Evolutionary conservation across 1,140 invertebrate genomes (phyloP).

Genomic region (Calephelis virginiensis): DNA sequence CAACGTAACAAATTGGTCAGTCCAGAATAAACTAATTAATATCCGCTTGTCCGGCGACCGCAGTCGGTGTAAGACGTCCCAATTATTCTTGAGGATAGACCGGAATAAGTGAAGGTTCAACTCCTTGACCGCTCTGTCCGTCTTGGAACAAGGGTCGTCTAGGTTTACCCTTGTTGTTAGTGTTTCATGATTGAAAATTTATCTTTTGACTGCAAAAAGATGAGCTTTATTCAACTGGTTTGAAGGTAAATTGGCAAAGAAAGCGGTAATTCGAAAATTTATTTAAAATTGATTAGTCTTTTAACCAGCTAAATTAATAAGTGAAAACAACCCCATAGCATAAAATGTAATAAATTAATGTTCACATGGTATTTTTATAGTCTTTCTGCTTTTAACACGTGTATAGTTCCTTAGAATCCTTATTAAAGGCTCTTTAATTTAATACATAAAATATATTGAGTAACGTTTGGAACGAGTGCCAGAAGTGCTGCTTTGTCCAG

Average conservation of each 20-base stretch:
- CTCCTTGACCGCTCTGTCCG: conserved; percentile 44
- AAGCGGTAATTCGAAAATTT: not conserved
- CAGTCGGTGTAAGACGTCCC: conserved; percentile 37
- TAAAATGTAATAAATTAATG: no score
- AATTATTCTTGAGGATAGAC: conserved; percentile 43
- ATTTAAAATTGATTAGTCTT: no score
- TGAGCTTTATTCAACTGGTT: not conserved
- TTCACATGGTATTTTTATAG: no score
- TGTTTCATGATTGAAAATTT: conserved; percentile 16
- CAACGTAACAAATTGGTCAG: conserved; percentile 37
- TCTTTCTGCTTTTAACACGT: no score
- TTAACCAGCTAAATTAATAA: no score
- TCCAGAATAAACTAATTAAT: conserved; percentile 49
- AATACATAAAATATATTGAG: no score
- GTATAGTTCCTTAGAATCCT: no score
- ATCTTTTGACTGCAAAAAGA: not conserved
- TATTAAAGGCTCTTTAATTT: no score
- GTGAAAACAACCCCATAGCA: no score
- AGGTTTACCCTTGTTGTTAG: conserved; percentile 40
- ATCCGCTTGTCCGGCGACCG: conserved; percentile 34
- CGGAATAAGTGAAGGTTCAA: conserved; percentile 44
- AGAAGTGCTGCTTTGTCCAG: no score
- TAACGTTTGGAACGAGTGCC: no score
- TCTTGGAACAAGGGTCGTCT: conserved; percentile 41
- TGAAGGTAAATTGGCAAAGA: not conserved